These are phyloP conservation scores for Tricholauxania praeusta DNA, from an alignment of 2,888 invertebrate genomes.

Conservation along the genomic window DNA sequence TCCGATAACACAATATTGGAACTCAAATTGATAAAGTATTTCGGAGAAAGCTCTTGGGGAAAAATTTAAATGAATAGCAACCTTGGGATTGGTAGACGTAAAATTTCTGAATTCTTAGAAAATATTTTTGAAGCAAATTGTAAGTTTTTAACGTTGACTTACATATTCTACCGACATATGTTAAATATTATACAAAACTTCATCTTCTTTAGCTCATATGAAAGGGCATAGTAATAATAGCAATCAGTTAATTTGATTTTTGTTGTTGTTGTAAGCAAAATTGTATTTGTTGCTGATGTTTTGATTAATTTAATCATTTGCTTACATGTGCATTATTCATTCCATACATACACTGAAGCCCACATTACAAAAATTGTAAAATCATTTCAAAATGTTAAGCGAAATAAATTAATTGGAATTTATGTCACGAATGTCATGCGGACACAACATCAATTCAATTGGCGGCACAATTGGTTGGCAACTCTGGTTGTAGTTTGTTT, in stretches of 20 bases:
- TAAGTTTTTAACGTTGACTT: too few relatives aligned
- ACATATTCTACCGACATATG: too few relatives aligned
- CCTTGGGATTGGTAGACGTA: too few relatives aligned
- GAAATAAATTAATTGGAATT: slow-evolving; percentile 14
- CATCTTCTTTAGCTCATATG: too few relatives aligned
- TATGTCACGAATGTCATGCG: slow-evolving; percentile 5
- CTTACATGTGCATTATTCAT: neutral
- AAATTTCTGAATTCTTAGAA: too few relatives aligned
- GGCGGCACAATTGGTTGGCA: neutral
- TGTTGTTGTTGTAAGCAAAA: neutral
- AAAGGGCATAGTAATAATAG: too few relatives aligned
- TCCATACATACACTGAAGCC: neutral
- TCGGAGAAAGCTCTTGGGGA: too few relatives aligned
- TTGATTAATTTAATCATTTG: slow-evolving; percentile 7
- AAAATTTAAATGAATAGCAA: too few relatives aligned
- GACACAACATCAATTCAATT: neutral
- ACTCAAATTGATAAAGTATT: too few relatives aligned
- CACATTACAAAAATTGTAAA: slow-evolving; percentile 2
- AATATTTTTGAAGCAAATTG: too few relatives aligned
- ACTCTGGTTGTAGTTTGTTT: neutral
- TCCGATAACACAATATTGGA: too few relatives aligned
- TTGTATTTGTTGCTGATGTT: neutral
- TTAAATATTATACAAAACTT: too few relatives aligned
- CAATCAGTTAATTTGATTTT: neutral
- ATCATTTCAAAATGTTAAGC: neutral